These are phyloP conservation scores for Lagocephalus sceleratus DNA, from an alignment of 2,797 vertebrate genomes.

Conservation along the genomic window DNA sequence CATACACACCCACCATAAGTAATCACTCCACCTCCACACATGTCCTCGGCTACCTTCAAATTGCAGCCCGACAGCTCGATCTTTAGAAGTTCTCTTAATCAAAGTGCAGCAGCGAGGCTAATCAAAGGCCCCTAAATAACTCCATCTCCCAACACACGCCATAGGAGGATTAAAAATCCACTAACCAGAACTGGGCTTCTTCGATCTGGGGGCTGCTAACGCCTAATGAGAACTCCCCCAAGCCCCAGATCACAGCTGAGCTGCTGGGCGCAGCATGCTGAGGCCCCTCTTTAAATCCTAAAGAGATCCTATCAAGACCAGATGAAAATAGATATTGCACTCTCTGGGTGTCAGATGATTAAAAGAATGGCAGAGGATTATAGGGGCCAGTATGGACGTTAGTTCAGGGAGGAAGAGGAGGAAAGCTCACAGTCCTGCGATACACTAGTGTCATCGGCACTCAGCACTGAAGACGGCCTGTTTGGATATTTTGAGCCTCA, in stretches of 20 bases:
- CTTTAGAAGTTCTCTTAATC: slow-evolving; percentile 97
- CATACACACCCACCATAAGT: not conserved
- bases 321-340: slow-evolving; percentile 99
- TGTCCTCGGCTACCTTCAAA: slow-evolving; percentile 74
- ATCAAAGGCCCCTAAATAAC: slow-evolving; percentile 99
- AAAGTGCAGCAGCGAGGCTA: slow-evolving; percentile 90
- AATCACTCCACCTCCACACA: slow-evolving; percentile 43
- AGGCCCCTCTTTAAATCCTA: slow-evolving; percentile 93
- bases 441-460: too few species aligned
- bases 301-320: slow-evolving; percentile 95
- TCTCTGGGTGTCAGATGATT: slow-evolving; percentile 90
- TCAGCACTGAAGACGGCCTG: too few species aligned
- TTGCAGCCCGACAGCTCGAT: slow-evolving; percentile 74
- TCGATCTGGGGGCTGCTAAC: slow-evolving; percentile 85
- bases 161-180: slow-evolving; percentile 99
- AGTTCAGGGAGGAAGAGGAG: slow-evolving; percentile 30
- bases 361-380: slow-evolving; percentile 96
- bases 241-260: slow-evolving; percentile 93
- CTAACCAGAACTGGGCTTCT: slow-evolving; percentile 91
- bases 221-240: slow-evolving; percentile 97
- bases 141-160: slow-evolving; percentile 90
- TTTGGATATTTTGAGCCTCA: too few species aligned
- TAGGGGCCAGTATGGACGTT: slow-evolving; percentile 68
- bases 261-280: slow-evolving; percentile 78
- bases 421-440: too few species aligned